Conservation (phyloP, 2,888 invertebrate species). For the Plusia festucae region DNA sequence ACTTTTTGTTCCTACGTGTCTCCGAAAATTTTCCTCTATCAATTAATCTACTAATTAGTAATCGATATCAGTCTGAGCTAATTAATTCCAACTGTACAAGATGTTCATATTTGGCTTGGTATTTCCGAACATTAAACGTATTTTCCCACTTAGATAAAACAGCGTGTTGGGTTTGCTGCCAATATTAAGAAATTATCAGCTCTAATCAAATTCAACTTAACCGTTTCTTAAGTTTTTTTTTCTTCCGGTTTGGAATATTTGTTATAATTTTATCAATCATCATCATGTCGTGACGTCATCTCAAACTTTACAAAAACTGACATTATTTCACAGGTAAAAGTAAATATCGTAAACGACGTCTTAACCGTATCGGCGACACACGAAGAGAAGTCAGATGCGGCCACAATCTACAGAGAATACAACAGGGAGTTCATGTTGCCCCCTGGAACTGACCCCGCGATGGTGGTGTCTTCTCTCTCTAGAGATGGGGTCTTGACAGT, state of each 20-base stretch:
- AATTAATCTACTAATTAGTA: not conserved
- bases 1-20: not conserved
- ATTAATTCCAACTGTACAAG: not conserved
- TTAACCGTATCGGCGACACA: constrained; percentile 96
- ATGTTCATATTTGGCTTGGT: not conserved
- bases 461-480: constrained; percentile 95
- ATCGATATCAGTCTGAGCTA: not conserved
- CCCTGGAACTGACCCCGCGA: constrained; percentile 96
- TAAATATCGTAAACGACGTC: constrained; percentile 63
- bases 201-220: too few species aligned
- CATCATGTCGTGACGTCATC: too few species aligned
- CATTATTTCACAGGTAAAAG: constrained; percentile 79
- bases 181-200: not conserved
- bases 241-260: too few species aligned
- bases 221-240: too few species aligned
- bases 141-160: not conserved
- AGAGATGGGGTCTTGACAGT: constrained; percentile 98
- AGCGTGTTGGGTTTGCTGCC: not conserved
- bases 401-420: constrained; percentile 97
- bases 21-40: not conserved
- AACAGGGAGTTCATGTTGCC: constrained; percentile 97
- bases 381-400: constrained; percentile 96
- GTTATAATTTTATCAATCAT: too few species aligned
- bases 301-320: too few species aligned
- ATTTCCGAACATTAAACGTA: not conserved